phyloP scores from a whole-genome alignment of 1,140 invertebrate species.

The Aphelenchoides besseyi region DNA sequence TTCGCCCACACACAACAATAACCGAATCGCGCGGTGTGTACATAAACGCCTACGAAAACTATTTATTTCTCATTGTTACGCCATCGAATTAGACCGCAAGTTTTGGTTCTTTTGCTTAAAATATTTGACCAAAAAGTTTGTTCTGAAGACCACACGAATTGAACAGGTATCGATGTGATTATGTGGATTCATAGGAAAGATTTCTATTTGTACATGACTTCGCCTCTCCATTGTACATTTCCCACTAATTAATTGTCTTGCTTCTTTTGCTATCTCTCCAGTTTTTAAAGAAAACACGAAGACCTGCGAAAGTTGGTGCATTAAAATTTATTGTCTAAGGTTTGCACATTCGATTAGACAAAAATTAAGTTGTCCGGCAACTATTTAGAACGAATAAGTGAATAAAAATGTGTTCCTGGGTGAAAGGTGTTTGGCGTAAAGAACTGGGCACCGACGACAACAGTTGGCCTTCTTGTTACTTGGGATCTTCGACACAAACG shows the following conservation, averaged over 20 bases:
- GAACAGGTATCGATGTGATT: not conserved
- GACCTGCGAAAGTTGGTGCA: not conserved
- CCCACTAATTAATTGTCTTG: not conserved
- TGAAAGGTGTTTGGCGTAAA: not conserved
- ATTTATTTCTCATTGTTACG: not conserved
- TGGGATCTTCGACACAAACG: not conserved
- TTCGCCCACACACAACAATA: not conserved
- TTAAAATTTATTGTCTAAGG: not conserved
- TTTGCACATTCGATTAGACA: not conserved
- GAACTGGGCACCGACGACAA: too few species aligned
- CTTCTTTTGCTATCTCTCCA: not conserved
- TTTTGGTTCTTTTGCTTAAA: too few species aligned
- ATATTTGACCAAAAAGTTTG: too few species aligned
- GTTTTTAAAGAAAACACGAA: not conserved
- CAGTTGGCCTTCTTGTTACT: not conserved
- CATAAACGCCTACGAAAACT: not conserved
- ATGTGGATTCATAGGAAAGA: slow-evolving; percentile 1
- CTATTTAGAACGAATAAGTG: not conserved
- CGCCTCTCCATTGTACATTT: not conserved
- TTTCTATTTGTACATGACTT: not conserved
- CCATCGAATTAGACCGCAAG: too few species aligned
- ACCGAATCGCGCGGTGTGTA: not conserved
- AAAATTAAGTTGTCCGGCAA: not conserved
- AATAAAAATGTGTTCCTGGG: not conserved
- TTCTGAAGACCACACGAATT: not conserved